These are phyloP conservation scores for Spondyliosoma cantharus DNA, from an alignment of 2,797 vertebrate species.

Conservation along the genomic window DNA sequence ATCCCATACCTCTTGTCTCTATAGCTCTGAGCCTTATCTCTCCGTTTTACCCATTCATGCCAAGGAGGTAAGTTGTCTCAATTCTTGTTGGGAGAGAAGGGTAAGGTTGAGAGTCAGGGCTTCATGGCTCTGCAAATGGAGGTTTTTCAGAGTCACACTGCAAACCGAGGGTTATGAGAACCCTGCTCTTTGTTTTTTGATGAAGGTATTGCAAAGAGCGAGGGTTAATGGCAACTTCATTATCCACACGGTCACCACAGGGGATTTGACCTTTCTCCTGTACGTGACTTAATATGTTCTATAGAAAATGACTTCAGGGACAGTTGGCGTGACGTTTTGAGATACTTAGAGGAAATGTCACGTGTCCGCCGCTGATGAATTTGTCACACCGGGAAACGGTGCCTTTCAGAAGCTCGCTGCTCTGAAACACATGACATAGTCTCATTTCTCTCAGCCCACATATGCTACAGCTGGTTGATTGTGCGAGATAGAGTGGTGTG, in stretches of 20 bases:
- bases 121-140: no score
- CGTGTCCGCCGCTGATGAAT: constrained; percentile 11
- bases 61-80: no score
- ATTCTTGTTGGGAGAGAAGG: no score
- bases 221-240: neutral
- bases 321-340: neutral
- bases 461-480: constrained; percentile 7
- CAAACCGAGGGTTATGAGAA: no score
- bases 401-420: constrained; percentile 18
- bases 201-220: neutral
- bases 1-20: no score
- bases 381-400: neutral
- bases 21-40: no score
- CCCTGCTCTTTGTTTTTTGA: neutral
- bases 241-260: neutral
- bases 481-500: neutral
- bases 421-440: neutral
- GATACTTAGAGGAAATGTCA: constrained; percentile 14
- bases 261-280: neutral
- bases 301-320: neutral
- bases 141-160: no score
- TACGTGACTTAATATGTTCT: neutral
- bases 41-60: no score
- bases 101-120: no score
- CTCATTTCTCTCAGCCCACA: constrained; percentile 1